phyloP scores from a whole-genome alignment of 2,797 vertebrate species.

The Microtus californicus region DNA sequence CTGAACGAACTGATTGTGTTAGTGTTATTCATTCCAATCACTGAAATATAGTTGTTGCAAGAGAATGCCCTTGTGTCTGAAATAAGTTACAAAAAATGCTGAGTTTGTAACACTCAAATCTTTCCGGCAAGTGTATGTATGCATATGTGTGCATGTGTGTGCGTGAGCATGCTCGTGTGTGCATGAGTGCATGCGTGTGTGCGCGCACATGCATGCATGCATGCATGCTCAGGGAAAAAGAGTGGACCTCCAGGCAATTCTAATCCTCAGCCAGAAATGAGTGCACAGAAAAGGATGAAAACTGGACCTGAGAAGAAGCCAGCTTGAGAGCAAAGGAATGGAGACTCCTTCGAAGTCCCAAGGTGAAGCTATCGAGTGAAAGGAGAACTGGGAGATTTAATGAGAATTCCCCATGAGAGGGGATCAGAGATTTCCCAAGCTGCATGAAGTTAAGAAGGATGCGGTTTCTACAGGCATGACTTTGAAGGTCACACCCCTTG shows the following conservation, averaged over 20 bases:
- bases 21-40: not conserved
- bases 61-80: slow-evolving; percentile 12
- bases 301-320: not conserved
- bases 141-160: accelerated
- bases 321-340: not conserved
- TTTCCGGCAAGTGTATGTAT: not conserved
- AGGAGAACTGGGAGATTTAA: not conserved
- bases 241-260: not conserved
- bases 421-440: not conserved
- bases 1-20: not conserved
- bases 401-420: not conserved
- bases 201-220: too few relatives aligned
- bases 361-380: not conserved
- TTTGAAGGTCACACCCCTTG: not conserved
- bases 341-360: not conserved
- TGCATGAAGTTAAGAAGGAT: not conserved
- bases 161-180: too few relatives aligned
- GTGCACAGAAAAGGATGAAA: not conserved
- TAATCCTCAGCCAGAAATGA: not conserved
- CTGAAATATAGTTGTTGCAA: not conserved
- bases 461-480: not conserved
- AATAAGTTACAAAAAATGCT: slow-evolving; percentile 4
- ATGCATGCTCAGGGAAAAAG: accelerated
- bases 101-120: slow-evolving; percentile 19
- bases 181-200: not conserved